phyloP scores from a whole-genome alignment of 2,888 invertebrate genomes.

The Elmis aenea region DNA sequence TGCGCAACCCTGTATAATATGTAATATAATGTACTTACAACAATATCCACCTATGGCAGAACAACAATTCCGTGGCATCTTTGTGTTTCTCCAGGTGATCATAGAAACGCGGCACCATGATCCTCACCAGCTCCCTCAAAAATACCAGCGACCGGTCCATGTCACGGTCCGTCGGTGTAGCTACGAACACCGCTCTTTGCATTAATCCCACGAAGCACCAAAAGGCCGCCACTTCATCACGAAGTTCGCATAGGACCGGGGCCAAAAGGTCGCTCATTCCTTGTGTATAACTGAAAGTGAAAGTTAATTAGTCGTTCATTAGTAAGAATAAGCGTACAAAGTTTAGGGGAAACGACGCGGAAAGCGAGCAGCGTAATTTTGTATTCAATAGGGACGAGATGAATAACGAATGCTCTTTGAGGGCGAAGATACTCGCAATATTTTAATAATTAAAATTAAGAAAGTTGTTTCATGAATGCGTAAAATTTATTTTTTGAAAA shows the following conservation, averaged over 20 bases:
- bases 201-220: constrained; percentile 98
- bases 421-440: too few species aligned
- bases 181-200: constrained; percentile 91
- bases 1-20: background rate
- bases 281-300: constrained; percentile 70
- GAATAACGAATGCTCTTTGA: too few species aligned
- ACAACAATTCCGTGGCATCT: constrained; percentile 85
- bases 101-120: constrained; percentile 90
- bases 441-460: too few species aligned
- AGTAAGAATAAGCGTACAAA: background rate
- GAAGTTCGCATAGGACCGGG: constrained; percentile 87
- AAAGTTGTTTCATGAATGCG: too few species aligned
- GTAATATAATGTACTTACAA: constrained; percentile 54
- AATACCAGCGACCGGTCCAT: constrained; percentile 90
- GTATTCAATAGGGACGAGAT: too few species aligned
- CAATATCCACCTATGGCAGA: constrained; percentile 93
- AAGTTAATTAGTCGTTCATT: too few species aligned
- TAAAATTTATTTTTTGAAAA: too few species aligned
- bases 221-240: constrained; percentile 93
- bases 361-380: too few species aligned
- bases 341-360: too few species aligned
- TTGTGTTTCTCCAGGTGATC: constrained; percentile 76
- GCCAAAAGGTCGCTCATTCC: constrained; percentile 96
- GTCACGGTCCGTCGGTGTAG: constrained; percentile 89
- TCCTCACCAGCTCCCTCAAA: constrained; percentile 77